phyloP scores from a whole-genome alignment of 2,113 vertebrate genomes.

The Perca fluviatilis region DNA sequence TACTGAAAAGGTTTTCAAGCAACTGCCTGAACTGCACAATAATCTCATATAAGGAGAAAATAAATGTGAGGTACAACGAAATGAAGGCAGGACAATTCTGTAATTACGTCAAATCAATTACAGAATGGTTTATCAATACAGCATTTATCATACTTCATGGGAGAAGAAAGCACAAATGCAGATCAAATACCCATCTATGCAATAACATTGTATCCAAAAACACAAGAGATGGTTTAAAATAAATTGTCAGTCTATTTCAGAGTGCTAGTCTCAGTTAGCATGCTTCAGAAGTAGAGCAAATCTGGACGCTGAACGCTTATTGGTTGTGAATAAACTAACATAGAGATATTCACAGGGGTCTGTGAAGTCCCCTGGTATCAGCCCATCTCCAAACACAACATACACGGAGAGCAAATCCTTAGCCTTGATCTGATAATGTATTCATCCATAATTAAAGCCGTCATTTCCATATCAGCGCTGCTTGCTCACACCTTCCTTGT shows the following conservation, averaged over 20 bases:
- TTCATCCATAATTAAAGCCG: slow-evolving; percentile 82
- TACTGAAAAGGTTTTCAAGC: slow-evolving; percentile 41
- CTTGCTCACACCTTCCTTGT: slow-evolving; percentile 72
- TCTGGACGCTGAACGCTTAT: neutral
- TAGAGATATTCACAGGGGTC: slow-evolving; percentile 35
- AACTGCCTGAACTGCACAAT: slow-evolving; percentile 26
- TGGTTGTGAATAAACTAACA: slow-evolving; percentile 42
- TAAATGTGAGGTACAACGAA: neutral
- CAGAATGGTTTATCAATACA: neutral
- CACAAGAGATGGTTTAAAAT: slow-evolving; percentile 8
- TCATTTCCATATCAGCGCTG: slow-evolving; percentile 77
- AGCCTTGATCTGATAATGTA: slow-evolving; percentile 77
- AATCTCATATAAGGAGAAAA: neutral
- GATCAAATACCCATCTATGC: neutral
- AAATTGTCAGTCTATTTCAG: neutral
- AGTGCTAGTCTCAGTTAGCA: neutral
- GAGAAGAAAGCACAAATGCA: neutral
- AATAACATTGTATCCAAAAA: neutral
- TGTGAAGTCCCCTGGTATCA: slow-evolving; percentile 45
- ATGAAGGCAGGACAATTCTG: neutral
- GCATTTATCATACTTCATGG: neutral
- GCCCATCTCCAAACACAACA: slow-evolving; percentile 61
- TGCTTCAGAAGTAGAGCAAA: slow-evolving; percentile 4
- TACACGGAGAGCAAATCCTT: slow-evolving; percentile 58
- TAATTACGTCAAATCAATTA: neutral